Conservation (phyloP, 2,888 invertebrate genomes). For the Megalurothrips usitatus region DNA sequence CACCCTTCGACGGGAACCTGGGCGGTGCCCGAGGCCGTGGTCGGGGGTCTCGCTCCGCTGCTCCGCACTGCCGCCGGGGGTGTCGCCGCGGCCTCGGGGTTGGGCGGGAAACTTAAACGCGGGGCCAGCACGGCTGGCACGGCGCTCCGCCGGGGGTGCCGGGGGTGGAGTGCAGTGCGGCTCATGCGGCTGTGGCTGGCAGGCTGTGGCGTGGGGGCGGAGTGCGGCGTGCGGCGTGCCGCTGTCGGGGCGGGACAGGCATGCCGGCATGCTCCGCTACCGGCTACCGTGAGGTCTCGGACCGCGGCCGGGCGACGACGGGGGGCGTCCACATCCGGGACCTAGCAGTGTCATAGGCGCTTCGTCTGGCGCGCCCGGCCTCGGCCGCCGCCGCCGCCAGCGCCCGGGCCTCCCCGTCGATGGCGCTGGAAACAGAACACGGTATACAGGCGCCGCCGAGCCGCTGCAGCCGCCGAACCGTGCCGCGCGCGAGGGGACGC, state of each 20-base stretch:
- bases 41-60: not conserved
- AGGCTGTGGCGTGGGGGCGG: not conserved
- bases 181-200: not conserved
- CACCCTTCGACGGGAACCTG: not conserved
- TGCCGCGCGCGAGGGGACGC: not conserved
- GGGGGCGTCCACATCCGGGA: not conserved
- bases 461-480: not conserved
- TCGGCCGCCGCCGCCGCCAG: not conserved
- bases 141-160: not conserved
- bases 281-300: not conserved
- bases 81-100: not conserved
- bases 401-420: not conserved
- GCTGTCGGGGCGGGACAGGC: not conserved
- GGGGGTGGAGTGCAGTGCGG: not conserved
- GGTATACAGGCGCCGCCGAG: not conserved
- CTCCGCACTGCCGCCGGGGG: not conserved
- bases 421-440: slow-evolving; percentile 11
- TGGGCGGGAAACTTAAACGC: not conserved
- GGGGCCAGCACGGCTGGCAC: not conserved
- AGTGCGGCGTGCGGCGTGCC: too few relatives aligned
- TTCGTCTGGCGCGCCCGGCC: not conserved
- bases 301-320: not conserved
- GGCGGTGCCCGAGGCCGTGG: not conserved
- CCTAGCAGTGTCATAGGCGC: not conserved
- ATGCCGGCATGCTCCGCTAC: not conserved